phyloP scores from a whole-genome alignment of 2,888 invertebrate species.

The Diaphora mendica region DNA sequence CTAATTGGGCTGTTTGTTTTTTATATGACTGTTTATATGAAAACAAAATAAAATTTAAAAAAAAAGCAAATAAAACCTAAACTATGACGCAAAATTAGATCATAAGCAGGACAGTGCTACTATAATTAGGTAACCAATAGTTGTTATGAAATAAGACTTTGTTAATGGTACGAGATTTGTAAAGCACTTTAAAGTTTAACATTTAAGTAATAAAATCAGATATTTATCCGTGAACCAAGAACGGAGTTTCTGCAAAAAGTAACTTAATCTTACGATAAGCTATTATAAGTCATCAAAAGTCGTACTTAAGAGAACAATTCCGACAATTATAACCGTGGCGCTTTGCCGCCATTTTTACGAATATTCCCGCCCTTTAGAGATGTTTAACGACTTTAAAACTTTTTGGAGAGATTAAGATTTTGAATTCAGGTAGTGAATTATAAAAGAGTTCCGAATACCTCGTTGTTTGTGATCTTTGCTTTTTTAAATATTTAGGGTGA shows the following conservation, averaged over 20 bases:
- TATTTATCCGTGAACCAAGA: slow-evolving; percentile 24
- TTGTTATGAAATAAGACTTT: neutral
- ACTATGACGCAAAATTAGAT: too few relatives aligned
- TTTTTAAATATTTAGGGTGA: slow-evolving; percentile 13
- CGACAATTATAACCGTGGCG: slow-evolving; percentile 42
- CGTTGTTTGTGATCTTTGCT: neutral
- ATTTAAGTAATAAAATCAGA: neutral
- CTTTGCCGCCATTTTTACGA: slow-evolving; percentile 33
- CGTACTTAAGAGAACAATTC: slow-evolving; percentile 55
- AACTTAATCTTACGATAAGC: slow-evolving; percentile 57
- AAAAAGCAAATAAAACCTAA: too few relatives aligned
- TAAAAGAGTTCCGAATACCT: slow-evolving; percentile 30
- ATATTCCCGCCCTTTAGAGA: slow-evolving; percentile 35
- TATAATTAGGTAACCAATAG: too few relatives aligned
- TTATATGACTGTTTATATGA: too few relatives aligned
- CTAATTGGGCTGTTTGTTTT: too few relatives aligned
- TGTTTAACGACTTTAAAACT: slow-evolving; percentile 52
- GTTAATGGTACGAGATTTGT: neutral
- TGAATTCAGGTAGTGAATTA: slow-evolving; percentile 40
- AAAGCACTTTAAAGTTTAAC: neutral
- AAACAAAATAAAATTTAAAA: too few relatives aligned
- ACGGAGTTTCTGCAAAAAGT: slow-evolving; percentile 30
- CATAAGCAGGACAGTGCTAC: too few relatives aligned
- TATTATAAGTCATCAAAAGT: slow-evolving; percentile 61
- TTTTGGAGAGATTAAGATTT: slow-evolving; percentile 34